Base-by-base conservation (phyloP, 2,113 vertebrate species). In the Malurus melanocephalus region DNA sequence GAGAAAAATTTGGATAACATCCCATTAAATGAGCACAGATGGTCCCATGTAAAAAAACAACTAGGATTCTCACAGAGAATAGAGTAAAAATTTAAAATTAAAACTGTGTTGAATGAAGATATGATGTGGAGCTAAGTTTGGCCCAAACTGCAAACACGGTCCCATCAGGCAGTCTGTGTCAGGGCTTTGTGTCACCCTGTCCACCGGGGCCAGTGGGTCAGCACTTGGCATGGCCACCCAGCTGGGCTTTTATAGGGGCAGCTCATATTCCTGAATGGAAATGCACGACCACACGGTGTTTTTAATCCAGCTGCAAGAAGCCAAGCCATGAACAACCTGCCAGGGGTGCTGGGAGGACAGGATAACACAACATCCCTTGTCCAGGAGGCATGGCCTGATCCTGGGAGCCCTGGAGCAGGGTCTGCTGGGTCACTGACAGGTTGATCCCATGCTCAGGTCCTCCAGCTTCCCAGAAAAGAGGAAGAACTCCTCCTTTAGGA, bases 241-340 rank as follows among this genome's bases (percentile, higher is more conserved):
- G 3, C 0, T 27, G 32, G 48, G 45, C 21, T 42, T 71, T 78
- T 66, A 43, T 3, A 15, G 35, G 14, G 21, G 13, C 13, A 83
- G 26, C 30, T 59, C 16, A 23, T 46, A 71, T 16, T 71, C 3
- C 0, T 67, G 61, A 57, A 65, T n/a, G 6, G 27, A 43, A 80
- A 10, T 18, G 6, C 6, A 21, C 0, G 5, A 26, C 22, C 1
- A 2, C 2, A 5, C 27, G 20, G 13, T 18, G 16, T 5, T 80
- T 72, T 38, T 61, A 83, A 77, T 28, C 24, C 67, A 85, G 28
- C 26, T 73, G 28, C 28, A 62, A 33, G 51, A 82, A 87, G 32
- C 48, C 43, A 68, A 51, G 33, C 14, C 69, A 82, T 45, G 53
- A 89, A 73, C 13, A 81, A 68, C 42, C 62, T 73, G 75, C 7